Evolutionary conservation across 2,113 vertebrate genomes (phyloP), one percentile per base, ranked within the genome.

Genomic region (Tyto alba): DNA sequence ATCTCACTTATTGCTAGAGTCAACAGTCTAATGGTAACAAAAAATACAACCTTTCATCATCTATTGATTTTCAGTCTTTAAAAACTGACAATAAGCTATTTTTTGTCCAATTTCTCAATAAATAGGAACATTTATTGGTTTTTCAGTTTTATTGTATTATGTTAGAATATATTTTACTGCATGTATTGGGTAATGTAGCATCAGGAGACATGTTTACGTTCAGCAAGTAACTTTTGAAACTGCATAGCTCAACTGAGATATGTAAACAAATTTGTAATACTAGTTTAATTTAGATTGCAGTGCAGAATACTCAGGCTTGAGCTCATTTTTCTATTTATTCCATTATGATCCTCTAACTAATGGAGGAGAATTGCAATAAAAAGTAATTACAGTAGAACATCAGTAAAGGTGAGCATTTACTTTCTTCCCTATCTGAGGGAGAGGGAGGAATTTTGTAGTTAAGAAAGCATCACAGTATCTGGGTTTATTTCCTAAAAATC

Each of bases 51-150:
- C 95, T 98, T 97, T 93, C 90, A 97, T 98, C 97, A 97, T 95
- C 80, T 96, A 98, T 96, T 92, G 98, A 98, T 98, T 97, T 97
- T 93, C 94, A 95, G 96, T 97, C 97, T 97, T 97, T 96, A 93
- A 98, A 97, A 98, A 97, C 96, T 97, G 96, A 96, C 96, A 97
- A 97, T 90, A 97, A 95, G 96, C 96, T 97, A 76, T 97, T 96
- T 98, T 97, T 97, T 96, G 97, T 96, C 93, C 89, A 94, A 85
- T 96, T 96, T 95, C 90, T 97, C 95, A 90, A 95, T 98, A 95
- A 97, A 96, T 95, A 94, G 86, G 78, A 92, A 88, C 87, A 96
- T 92, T 72, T 97, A 98, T 87, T 96, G 94, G 71, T 93, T 98
- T 98, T 98, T 88, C 94, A 95, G 83, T 97, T 97, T 97, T 96